phyloP scores from a whole-genome alignment of 1,140 invertebrate genomes.

The Heliconius congener region DNA sequence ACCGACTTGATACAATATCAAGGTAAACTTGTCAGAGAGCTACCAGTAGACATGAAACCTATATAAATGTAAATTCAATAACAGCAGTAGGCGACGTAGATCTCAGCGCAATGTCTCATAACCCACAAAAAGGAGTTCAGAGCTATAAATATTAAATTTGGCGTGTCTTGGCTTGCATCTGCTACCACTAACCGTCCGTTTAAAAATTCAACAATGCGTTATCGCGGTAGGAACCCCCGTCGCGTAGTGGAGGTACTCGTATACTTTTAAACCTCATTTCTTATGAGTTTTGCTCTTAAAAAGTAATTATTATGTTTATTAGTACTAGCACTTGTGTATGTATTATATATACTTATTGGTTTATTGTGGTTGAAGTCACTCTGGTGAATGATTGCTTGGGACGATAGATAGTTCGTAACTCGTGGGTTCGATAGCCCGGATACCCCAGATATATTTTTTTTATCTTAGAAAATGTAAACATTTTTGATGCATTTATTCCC shows the following conservation, averaged over 20 bases:
- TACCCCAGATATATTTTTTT: no score
- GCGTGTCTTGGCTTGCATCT: conserved; percentile 7
- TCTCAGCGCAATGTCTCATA: conserved; percentile 5
- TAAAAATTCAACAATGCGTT: conserved; percentile 14
- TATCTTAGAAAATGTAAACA: no score
- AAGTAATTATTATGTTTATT: neutral
- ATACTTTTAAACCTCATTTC: neutral
- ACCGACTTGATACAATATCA: no score
- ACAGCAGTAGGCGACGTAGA: neutral
- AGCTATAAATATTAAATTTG: conserved; percentile 13
- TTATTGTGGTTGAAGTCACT: no score
- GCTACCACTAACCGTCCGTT: conserved; percentile 10
- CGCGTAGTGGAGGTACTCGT: neutral
- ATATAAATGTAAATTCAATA: conserved; percentile 13
- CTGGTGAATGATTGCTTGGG: no score
- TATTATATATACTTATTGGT: no score
- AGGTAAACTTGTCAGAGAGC: no score
- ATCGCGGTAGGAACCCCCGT: neutral
- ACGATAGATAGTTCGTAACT: no score
- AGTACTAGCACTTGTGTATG: neutral
- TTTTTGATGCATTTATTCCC: no score
- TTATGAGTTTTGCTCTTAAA: neutral
- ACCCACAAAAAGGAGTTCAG: conserved; percentile 1
- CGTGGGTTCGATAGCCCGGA: no score
- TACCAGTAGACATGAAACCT: neutral